Evolutionary conservation across 1,140 invertebrate genomes (phyloP), one percentile per base, ranked within the genome.

Genomic region (Atta colombica): DNA sequence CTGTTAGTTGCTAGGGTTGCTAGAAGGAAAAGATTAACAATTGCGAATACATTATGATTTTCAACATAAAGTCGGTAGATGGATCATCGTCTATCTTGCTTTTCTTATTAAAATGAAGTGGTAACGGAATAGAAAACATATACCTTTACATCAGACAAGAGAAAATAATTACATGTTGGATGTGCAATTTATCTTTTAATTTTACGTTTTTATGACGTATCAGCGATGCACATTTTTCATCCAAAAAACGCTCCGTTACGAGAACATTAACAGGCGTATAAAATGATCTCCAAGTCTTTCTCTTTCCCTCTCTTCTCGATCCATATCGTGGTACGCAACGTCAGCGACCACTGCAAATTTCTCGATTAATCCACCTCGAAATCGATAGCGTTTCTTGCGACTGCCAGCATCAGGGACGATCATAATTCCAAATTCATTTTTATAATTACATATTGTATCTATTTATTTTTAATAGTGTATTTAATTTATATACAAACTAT

Each of bases 361-460:
- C 75, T 85, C 75, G 82, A 85, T 85, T 85, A 85, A 85, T 68
- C 51, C 74, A 85, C 72, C 82, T 77, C 63, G 72, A 85, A 85
- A 78, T 85, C 82, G 82, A 77, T 78, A 78, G 75, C 74, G 28
- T 18, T 85, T 85, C 51, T 77, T 85, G 82, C 60, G 82, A 18
- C 55, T 61, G 69, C n/a, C 18, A 51, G 45, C 35, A 31, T 74
- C 80, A 84, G 80, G 80, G 80, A 84, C 80, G 80, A 84, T 84
- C 55, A 84, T 84, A 84, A 84, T 84, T 84, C 61, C n/a, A 72
- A 51, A n/a, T 18, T 72, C 12, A 61, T 14, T 61, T 35, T 25
- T 49, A 21, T 51, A 18, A 55, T 21, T 16, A 74, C 18, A 8
- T 28, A 7, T 49, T 45, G 45, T 5, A 8, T 58, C n/a, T 16